Percentiles rank a stretch among this genome's conserved stretches.
phyloP scores from a whole-genome alignment of 2,797 vertebrate species.

The Fistularia commersonii region DNA sequence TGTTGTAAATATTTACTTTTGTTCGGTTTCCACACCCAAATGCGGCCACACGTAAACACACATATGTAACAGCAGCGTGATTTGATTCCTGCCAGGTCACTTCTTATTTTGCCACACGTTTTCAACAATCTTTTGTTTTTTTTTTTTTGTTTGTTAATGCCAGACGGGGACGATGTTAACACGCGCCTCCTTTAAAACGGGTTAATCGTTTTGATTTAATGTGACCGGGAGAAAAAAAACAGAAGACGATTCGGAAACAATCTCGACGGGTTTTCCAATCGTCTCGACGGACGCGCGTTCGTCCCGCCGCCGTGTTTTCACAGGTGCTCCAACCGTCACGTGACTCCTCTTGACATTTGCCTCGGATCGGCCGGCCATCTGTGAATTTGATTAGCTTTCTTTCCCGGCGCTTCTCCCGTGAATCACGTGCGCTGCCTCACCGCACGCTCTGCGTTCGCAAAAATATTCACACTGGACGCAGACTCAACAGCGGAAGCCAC shows the following conservation, averaged over 20 bases:
- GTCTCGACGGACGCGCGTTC: constrained; percentile 33
- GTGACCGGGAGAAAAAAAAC: constrained; percentile 30
- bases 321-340: constrained; percentile 51
- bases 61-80: too few relatives aligned
- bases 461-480: too few relatives aligned
- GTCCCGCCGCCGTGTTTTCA: constrained; percentile 14
- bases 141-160: too few relatives aligned
- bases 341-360: constrained; percentile 64
- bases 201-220: constrained; percentile 22
- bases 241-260: constrained; percentile 33
- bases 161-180: too few relatives aligned
- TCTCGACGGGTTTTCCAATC: constrained; percentile 30
- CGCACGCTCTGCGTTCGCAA: background rate
- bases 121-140: too few relatives aligned
- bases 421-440: constrained; percentile 7
- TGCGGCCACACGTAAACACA: too few relatives aligned
- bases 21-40: too few relatives aligned
- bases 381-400: constrained; percentile 57
- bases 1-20: too few relatives aligned
- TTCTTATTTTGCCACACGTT: too few relatives aligned
- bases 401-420: constrained; percentile 18
- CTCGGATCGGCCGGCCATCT: constrained; percentile 62
- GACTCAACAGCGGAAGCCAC: too few relatives aligned
- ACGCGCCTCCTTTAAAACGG: background rate
- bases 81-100: too few relatives aligned